Conservation (phyloP, 92 coral and sea anemone genomes). For the Hydrozoanthus gracilis region DNA sequence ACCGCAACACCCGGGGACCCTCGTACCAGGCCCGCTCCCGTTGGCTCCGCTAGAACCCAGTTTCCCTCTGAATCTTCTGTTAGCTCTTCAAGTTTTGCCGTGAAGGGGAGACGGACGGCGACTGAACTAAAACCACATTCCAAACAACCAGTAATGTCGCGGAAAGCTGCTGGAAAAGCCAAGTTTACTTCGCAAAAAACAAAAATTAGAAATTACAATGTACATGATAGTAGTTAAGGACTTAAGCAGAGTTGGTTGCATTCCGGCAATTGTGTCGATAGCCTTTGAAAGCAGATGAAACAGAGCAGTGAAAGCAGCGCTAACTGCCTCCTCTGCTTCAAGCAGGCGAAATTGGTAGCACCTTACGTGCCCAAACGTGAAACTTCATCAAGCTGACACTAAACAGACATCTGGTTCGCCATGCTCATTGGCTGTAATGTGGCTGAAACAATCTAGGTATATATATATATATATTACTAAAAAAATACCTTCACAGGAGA, state of each 20-base stretch:
- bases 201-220: conserved; percentile 86
- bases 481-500: no score
- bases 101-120: conserved; percentile 79
- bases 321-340: no score
- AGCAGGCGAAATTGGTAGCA: no score
- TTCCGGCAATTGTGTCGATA: background rate
- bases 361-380: no score
- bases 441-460: no score
- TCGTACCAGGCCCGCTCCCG: conserved; percentile 49
- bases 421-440: no score
- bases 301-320: no score
- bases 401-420: no score
- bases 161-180: conserved; percentile 87
- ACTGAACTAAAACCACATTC: conserved; percentile 58
- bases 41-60: conserved; percentile 40
- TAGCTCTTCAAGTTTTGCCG: conserved; percentile 77
- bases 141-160: conserved; percentile 75
- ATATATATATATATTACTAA: no score
- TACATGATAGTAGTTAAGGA: conserved; percentile 61
- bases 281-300: background rate
- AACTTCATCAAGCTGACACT: no score
- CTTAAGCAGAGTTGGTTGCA: background rate
- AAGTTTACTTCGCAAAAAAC: conserved; percentile 67
- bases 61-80: conserved; percentile 62
- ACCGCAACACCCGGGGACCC: conserved; percentile 73